Evolutionary conservation across 2,888 invertebrate genomes (phyloP).

Genomic region (Ormyrus rosae): DNA sequence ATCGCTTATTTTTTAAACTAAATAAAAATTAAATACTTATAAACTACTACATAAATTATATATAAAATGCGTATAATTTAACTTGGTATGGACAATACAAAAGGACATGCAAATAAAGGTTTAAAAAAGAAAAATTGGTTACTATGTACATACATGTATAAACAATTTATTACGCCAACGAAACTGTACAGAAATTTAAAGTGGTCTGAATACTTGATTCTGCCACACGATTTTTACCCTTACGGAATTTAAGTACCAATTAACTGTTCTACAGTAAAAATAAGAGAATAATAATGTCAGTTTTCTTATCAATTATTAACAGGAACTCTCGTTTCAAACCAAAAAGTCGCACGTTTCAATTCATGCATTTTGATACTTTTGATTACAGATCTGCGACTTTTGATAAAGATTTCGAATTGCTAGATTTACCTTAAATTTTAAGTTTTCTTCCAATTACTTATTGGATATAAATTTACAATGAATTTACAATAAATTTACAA

Average conservation of each 20-base stretch:
- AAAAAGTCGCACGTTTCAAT: slow-evolving; percentile 25
- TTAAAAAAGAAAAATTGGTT: slow-evolving; percentile 22
- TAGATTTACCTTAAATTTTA: neutral
- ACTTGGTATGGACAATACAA: neutral
- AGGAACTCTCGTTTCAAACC: slow-evolving; percentile 45
- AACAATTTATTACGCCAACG: slow-evolving; percentile 43
- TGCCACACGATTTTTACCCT: slow-evolving; percentile 18
- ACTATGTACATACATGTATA: slow-evolving; percentile 18
- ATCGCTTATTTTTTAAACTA: neutral
- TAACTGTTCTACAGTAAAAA: neutral
- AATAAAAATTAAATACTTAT: neutral
- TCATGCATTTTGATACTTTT: neutral
- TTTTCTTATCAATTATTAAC: slow-evolving; percentile 25
- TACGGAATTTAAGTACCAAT: slow-evolving; percentile 2
- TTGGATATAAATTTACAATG: slow-evolving; percentile 13
- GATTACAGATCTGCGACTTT: neutral
- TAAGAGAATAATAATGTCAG: too few relatives aligned
- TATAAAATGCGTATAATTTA: too few relatives aligned
- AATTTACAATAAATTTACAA: slow-evolving; percentile 18
- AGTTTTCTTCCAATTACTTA: slow-evolving; percentile 5
- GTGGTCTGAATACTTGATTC: slow-evolving; percentile 10
- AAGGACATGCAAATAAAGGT: slow-evolving; percentile 26
- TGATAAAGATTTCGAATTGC: neutral
- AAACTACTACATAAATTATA: too few relatives aligned
- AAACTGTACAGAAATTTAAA: slow-evolving; percentile 31